Percentiles rank a stretch among this genome's conserved stretches.
phyloP scores from a whole-genome alignment of 2,113 vertebrate genomes.

The Cyanistes caeruleus region DNA sequence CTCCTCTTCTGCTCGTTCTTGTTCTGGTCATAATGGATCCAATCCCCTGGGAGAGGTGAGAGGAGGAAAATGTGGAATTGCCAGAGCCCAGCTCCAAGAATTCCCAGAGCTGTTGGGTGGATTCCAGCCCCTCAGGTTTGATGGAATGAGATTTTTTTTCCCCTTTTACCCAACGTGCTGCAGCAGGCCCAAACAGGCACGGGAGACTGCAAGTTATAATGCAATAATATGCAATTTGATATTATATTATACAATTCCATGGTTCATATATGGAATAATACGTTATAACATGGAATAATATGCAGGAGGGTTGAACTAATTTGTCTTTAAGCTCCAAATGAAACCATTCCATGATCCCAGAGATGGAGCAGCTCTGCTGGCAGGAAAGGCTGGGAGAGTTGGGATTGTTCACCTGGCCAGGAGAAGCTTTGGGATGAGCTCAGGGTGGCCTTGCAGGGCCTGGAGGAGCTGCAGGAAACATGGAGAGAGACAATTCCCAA shows the following conservation, averaged over 20 bases:
- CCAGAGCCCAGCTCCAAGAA: not conserved
- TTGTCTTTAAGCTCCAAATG: not conserved
- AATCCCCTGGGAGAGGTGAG: slow-evolving; percentile 56
- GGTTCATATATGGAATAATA: not conserved
- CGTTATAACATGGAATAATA: rapidly evolving
- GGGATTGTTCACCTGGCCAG: not conserved
- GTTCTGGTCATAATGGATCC: slow-evolving; percentile 48
- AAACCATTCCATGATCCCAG: not conserved
- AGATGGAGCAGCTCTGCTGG: not conserved
- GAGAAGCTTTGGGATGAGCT: not conserved
- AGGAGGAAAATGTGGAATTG: not conserved
- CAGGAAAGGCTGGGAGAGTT: not conserved
- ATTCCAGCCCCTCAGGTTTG: not conserved
- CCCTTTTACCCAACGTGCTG: not conserved
- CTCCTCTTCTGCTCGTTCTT: slow-evolving; percentile 39
- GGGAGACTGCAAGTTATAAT: rapidly evolving
- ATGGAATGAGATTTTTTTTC: rapidly evolving
- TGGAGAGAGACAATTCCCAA: not conserved
- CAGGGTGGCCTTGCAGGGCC: not conserved
- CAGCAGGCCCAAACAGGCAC: not conserved
- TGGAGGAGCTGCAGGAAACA: not conserved
- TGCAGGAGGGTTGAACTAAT: not conserved
- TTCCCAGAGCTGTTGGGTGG: not conserved
- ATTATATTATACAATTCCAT: rapidly evolving
- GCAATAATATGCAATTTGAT: rapidly evolving